Percentiles rank a stretch among this genome's conserved stretches.
These are phyloP conservation scores for Drosophila macrospina DNA, from an alignment of 2,888 invertebrate genomes.

Conservation along the genomic window DNA sequence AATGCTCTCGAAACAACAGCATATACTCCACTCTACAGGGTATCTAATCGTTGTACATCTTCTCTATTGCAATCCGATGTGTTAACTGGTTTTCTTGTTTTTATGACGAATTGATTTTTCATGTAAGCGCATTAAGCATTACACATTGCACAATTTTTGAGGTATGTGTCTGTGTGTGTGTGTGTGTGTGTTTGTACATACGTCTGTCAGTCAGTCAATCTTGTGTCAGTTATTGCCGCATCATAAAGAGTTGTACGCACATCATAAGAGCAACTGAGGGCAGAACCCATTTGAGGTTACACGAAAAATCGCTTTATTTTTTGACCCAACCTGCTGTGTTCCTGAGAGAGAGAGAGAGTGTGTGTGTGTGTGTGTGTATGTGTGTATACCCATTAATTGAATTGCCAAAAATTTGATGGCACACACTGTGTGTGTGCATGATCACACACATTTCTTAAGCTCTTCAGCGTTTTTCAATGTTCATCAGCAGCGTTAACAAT, in stretches of 20 bases:
- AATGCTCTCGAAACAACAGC: no score
- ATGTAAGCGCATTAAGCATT: constrained; percentile 68
- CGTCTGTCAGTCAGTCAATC: constrained; percentile 21
- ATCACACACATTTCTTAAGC: constrained; percentile 5
- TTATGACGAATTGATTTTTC: constrained; percentile 73
- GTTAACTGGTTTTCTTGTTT: constrained; percentile 15
- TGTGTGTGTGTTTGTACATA: neutral
- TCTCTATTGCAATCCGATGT: neutral
- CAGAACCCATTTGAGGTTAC: constrained; percentile 52
- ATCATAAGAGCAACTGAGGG: constrained; percentile 24
- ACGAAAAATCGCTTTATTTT: constrained; percentile 68
- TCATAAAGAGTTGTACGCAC: constrained; percentile 60
- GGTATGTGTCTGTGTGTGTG: constrained; percentile 23
- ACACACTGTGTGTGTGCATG: neutral
- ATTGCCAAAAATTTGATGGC: constrained; percentile 31
- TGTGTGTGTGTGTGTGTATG: neutral
- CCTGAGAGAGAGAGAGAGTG: constrained; percentile 11
- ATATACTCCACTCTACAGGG: neutral
- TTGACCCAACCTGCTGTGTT: constrained; percentile 12
- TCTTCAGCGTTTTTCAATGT: constrained; percentile 7
- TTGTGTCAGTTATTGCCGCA: constrained; percentile 66
- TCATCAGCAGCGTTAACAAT: constrained; percentile 32
- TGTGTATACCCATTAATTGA: constrained; percentile 41
- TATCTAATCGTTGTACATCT: neutral
- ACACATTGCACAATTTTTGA: constrained; percentile 45